phyloP scores from a whole-genome alignment of 2,113 vertebrate genomes.

The Atherinomorus stipes region DNA sequence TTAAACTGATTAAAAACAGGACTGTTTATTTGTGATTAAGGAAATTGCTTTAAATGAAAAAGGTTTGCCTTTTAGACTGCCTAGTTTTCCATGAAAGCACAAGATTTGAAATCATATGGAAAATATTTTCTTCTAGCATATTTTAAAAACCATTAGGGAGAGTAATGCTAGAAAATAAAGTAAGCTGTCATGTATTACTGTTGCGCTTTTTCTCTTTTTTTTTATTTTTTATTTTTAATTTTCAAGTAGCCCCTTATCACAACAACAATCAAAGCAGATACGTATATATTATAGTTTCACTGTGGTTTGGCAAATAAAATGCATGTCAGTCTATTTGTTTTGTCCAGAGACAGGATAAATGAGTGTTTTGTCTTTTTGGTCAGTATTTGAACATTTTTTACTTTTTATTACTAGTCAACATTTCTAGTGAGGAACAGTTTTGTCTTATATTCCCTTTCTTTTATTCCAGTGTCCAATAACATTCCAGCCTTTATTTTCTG shows the following conservation, averaged over 20 bases:
- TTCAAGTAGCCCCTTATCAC: slow-evolving; percentile 15
- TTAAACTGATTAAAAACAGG: too few relatives aligned
- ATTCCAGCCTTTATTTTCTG: neutral
- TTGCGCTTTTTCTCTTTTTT: too few relatives aligned
- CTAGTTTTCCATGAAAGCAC: too few relatives aligned
- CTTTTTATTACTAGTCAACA: neutral
- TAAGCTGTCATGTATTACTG: neutral
- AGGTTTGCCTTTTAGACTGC: too few relatives aligned
- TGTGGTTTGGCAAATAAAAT: neutral
- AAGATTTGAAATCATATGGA: too few relatives aligned
- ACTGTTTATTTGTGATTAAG: too few relatives aligned
- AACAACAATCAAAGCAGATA: neutral
- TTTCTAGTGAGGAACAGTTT: neutral
- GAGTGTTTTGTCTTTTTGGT: neutral
- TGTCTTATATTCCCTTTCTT: neutral
- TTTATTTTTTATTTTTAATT: neutral
- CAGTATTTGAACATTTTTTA: slow-evolving; percentile 7
- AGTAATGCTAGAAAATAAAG: too few relatives aligned
- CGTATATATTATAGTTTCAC: too few relatives aligned
- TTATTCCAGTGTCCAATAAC: neutral
- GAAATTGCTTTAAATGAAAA: too few relatives aligned
- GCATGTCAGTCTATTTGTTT: slow-evolving; percentile 12
- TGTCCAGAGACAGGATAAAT: neutral
- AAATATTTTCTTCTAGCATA: too few relatives aligned
- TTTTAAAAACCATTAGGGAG: too few relatives aligned